Evolutionary conservation across 2,797 vertebrate genomes (phyloP).

Genomic region (Bradypodion ventrale): DNA sequence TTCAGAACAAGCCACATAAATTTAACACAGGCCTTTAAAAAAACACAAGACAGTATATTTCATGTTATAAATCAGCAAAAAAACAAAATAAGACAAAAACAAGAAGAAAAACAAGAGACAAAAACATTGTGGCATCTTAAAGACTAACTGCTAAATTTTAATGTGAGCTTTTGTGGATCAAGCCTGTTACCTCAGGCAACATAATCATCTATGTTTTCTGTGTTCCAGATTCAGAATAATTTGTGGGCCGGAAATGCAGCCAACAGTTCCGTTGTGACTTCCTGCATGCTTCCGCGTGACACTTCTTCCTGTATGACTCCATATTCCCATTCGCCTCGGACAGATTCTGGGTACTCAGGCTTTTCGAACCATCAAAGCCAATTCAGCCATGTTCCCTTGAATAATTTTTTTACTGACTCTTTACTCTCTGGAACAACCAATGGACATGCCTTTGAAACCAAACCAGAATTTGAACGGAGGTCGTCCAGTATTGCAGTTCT

Average conservation of each 20-base stretch:
- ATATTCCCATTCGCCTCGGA: constrained; percentile 90
- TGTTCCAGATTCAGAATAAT: constrained; percentile 94
- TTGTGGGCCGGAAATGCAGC: constrained; percentile 89
- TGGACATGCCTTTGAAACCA: constrained; percentile 92
- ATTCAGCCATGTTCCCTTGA: constrained; percentile 92
- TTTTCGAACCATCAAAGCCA: constrained; percentile 97
- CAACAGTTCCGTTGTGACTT: constrained; percentile 89
- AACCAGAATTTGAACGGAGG: constrained; percentile 95
- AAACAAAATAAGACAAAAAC: no score
- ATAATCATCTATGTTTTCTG: constrained; percentile 66
- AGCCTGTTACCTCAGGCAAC: no score
- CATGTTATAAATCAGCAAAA: no score
- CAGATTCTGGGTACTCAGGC: constrained; percentile 90
- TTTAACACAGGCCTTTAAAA: neutral
- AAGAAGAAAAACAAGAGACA: no score
- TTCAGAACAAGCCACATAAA: constrained; percentile 38
- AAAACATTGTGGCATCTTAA: no score
- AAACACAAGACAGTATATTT: no score
- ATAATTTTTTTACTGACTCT: constrained; percentile 98
- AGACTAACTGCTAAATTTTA: no score
- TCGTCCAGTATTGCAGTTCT: constrained; percentile 98
- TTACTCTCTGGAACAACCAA: constrained; percentile 87
- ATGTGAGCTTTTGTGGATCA: no score
- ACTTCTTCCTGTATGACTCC: constrained; percentile 93
- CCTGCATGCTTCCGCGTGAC: constrained; percentile 96